Percentiles rank a stretch among this genome's conserved stretches.
Evolutionary conservation across 1,140 invertebrate species (phyloP).

Genomic region (Drosophila santomea): DNA sequence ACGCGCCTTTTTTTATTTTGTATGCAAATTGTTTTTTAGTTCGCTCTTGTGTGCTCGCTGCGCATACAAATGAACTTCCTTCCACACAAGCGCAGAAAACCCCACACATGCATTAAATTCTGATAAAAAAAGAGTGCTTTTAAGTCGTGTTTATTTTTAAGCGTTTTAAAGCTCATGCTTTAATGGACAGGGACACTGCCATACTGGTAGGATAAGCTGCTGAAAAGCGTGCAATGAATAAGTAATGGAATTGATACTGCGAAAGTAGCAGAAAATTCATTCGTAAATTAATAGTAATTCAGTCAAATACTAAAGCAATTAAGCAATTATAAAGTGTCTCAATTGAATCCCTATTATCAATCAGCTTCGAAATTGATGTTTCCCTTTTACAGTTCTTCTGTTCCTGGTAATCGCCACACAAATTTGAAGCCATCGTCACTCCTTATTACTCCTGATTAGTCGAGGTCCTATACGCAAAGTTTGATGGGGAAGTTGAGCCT

Average conservation of each 20-base stretch:
- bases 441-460: slow-evolving; percentile 65
- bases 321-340: slow-evolving; percentile 73
- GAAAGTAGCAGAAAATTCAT: neutral
- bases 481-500: neutral
- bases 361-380: neutral
- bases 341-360: slow-evolving; percentile 18
- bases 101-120: slow-evolving; percentile 6
- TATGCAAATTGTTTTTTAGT: slow-evolving; percentile 74
- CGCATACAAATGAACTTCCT: slow-evolving; percentile 42
- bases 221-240: slow-evolving; percentile 42
- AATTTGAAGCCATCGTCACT: slow-evolving; percentile 30
- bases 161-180: slow-evolving; percentile 20
- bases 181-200: slow-evolving; percentile 14
- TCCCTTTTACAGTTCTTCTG: slow-evolving; percentile 14
- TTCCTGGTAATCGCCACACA: slow-evolving; percentile 58
- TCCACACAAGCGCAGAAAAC: neutral
- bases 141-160: slow-evolving; percentile 16
- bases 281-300: no score
- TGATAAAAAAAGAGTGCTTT: slow-evolving; percentile 25
- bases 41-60: slow-evolving; percentile 23
- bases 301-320: slow-evolving; percentile 24
- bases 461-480: slow-evolving; percentile 18
- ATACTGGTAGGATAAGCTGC: slow-evolving; percentile 15
- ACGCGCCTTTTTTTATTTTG: slow-evolving; percentile 59
- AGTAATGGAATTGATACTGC: slow-evolving; percentile 1